Evolutionary conservation across 2,113 vertebrate genomes (phyloP).

Genomic region (Ptilorrhoa leucosticta): DNA sequence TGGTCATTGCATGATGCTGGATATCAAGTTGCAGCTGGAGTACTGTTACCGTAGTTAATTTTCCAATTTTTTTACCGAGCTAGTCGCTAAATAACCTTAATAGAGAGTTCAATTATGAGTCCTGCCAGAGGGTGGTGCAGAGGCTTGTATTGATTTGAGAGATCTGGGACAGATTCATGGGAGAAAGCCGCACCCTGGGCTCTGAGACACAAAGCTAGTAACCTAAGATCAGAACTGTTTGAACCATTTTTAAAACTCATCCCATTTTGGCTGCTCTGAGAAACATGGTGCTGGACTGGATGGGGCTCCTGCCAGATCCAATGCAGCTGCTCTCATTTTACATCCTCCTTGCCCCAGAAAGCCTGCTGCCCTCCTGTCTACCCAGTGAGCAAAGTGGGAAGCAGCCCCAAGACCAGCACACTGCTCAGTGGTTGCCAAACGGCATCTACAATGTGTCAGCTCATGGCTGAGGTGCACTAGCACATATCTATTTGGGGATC

Average conservation of each 20-base stretch:
- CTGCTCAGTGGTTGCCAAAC: accelerated
- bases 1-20: background rate
- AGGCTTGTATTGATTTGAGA: background rate
- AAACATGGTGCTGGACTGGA: background rate
- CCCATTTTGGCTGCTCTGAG: background rate
- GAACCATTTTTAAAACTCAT: background rate
- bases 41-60: background rate
- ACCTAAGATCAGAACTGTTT: background rate
- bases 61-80: background rate
- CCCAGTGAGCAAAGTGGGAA: background rate
- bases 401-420: accelerated
- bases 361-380: background rate
- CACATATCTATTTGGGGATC: background rate
- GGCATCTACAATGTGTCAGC: accelerated
- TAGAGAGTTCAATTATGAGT: background rate
- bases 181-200: background rate
- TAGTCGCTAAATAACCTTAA: background rate
- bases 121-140: background rate
- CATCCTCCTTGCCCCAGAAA: background rate
- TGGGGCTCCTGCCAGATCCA: background rate
- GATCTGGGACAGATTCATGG: background rate
- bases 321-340: background rate
- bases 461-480: background rate
- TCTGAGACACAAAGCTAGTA: background rate
- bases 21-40: background rate